Conservation (phyloP, 2,888 invertebrate genomes). For the Operophtera brumata region DNA sequence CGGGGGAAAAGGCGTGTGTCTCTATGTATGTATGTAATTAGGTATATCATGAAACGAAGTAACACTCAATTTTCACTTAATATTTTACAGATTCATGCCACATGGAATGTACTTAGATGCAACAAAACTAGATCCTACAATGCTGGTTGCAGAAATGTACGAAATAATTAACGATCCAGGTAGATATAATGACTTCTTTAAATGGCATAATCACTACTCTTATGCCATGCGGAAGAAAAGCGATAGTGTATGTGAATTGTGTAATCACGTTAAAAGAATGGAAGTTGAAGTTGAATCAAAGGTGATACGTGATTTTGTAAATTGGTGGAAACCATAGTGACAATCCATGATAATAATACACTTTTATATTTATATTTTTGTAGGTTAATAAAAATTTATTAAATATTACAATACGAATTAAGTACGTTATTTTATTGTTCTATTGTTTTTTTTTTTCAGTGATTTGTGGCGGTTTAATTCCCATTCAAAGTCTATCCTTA, state of each 20-base stretch:
- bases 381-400: not conserved
- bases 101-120: slow-evolving; percentile 37
- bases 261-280: slow-evolving; percentile 23
- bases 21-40: no score
- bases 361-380: no score
- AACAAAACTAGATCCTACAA: slow-evolving; percentile 5
- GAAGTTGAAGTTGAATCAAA: not conserved
- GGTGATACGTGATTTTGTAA: slow-evolving; percentile 6
- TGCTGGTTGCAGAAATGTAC: slow-evolving; percentile 38
- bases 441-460: no score
- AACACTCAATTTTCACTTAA: not conserved
- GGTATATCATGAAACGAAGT: no score
- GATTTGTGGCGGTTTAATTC: no score
- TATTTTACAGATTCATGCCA: slow-evolving; percentile 42
- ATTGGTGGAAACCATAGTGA: slow-evolving; percentile 21
- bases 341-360: no score
- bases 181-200: slow-evolving; percentile 41
- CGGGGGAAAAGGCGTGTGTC: no score
- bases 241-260: slow-evolving; percentile 36
- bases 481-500: no score
- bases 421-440: not conserved
- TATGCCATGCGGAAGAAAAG: slow-evolving; percentile 34
- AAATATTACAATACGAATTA: not conserved
- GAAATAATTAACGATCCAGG: slow-evolving; percentile 36
- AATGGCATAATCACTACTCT: slow-evolving; percentile 47